Evolutionary conservation across 2,113 vertebrate species (phyloP).

Genomic region (Notiomystis cincta): DNA sequence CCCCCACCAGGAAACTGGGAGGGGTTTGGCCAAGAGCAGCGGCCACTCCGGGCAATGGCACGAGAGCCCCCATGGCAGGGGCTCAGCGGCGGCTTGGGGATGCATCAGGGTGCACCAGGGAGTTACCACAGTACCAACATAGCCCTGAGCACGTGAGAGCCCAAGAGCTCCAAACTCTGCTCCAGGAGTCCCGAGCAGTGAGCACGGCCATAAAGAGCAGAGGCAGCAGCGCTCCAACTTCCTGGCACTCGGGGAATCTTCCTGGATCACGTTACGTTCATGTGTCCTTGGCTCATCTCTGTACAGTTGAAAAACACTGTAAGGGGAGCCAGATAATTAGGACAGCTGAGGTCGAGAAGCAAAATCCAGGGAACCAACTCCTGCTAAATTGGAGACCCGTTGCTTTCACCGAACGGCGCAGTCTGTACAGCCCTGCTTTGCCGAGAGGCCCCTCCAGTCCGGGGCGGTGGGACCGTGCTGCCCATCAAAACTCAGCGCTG

Average conservation of each 20-base stretch:
- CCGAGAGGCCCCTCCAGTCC: neutral
- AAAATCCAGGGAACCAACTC: neutral
- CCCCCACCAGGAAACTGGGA: neutral
- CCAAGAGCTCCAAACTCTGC: neutral
- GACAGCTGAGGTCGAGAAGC: neutral
- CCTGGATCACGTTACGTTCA: neutral
- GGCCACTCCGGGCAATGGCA: fast-evolving
- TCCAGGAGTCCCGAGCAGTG: neutral
- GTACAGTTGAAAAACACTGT: conserved; percentile 60
- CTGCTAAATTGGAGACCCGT: neutral
- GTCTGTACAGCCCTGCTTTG: neutral
- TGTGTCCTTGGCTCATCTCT: conserved; percentile 63
- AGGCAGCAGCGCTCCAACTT: neutral
- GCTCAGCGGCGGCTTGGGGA: fast-evolving
- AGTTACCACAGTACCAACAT: fast-evolving
- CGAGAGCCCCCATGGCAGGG: fast-evolving
- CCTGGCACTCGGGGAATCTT: conserved; percentile 52
- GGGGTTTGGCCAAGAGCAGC: neutral
- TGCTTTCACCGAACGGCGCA: neutral
- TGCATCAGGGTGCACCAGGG: neutral
- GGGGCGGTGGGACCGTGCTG: neutral
- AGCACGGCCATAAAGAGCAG: neutral
- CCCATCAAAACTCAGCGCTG: fast-evolving
- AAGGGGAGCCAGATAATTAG: conserved; percentile 46
- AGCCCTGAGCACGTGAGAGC: neutral